Evolutionary conservation across 2,797 vertebrate genomes (phyloP), one percentile per base, ranked within the genome.

Genomic region (Adelosebastes latens): DNA sequence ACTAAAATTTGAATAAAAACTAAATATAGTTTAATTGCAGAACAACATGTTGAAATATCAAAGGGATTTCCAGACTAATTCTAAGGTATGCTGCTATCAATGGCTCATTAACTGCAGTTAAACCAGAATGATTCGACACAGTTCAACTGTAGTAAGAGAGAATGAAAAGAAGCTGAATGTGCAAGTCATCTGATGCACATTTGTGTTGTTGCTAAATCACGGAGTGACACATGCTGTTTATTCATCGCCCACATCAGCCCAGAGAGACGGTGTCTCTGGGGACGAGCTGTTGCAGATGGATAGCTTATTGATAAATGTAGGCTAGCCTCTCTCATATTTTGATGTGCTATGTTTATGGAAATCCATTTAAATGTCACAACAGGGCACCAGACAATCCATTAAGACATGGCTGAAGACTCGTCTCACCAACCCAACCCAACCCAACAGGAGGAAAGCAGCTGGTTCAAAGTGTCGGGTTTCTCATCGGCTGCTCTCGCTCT

Each of bases 291-390:
- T 70, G 75, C 72, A 87, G 73, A 85, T 68, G 80, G 80, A 78
- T 78, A 79, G 76, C 62, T 83, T 75, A 85, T 81, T 89, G 85
- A 90, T 82, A 79, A 85, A 90, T 83, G 75, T 49, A 20, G 0
- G 46, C 46, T 36, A 46, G 75, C 68, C 34, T 60, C 9, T 82
- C 55, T 27, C 18, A 12, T 84, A 80, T 86, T 80, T 75, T 80
- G 81, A 82, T 88, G 71, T 67, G 77, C 66, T 76, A 29, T 29
- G 69, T 75, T 87, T 84, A 86, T 81, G 79, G 68, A 83, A 87
- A 91, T 81, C 75, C 61, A 89, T 87, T 88, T 75, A 85, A 74
- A 86, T 79, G 72, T 77, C 85, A 81, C 61, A 13, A 36, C 82
- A 67, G 63, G 83, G 75, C 64, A 70, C 62, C 31, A 58, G 70